Evolutionary conservation across 1,140 invertebrate genomes (phyloP), one percentile per base, ranked within the genome.

Genomic region (Calosoma granatense): DNA sequence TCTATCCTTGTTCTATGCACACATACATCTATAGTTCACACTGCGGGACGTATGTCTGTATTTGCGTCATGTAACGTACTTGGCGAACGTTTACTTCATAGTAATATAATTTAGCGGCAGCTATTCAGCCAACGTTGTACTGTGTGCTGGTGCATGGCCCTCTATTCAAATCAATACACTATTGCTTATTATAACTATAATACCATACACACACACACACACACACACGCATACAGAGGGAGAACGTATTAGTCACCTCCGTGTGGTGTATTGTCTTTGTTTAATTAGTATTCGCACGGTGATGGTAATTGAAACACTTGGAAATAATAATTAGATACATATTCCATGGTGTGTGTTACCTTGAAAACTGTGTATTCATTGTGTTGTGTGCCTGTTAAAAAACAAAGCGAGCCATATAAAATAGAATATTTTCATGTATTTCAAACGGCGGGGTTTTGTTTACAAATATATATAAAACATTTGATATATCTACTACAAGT

Each of bases 181-280:
- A 47, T 47, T 47, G 41, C 41, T 47, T 17, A 47, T 47, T 47
- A 47, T 47, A 47, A 12, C n/a, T 36, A 36, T 36, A 9, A 36
- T 36, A 47, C 17, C 17, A 47, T 47, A 47, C 9, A 47, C 41
- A 17, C 3, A 47, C 26, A n/a, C n/a, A n/a, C n/a, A n/a, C n/a
- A n/a, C n/a, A n/a, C n/a, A n/a, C n/a, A n/a, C n/a, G n/a, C n/a
- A n/a, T n/a, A n/a, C n/a, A 30, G 4, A 14, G 4, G 26, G 4
- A 30, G 4, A 30, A 30, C 26, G 14, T 30, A 30, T 30, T 30
- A 30, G 26, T 30, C 26, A 30, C 26, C 26, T n/a, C n/a, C n/a
- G n/a, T 30, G 26, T 30, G 26, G 6, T 30, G 4, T 30, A 30
- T 30, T 30, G 26, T 30, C 14, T 14, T 14, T 30, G 14, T 30